These are phyloP conservation scores for Chloropsis cyanopogon DNA, from an alignment of 2,113 vertebrate species.

Conservation along the genomic window DNA sequence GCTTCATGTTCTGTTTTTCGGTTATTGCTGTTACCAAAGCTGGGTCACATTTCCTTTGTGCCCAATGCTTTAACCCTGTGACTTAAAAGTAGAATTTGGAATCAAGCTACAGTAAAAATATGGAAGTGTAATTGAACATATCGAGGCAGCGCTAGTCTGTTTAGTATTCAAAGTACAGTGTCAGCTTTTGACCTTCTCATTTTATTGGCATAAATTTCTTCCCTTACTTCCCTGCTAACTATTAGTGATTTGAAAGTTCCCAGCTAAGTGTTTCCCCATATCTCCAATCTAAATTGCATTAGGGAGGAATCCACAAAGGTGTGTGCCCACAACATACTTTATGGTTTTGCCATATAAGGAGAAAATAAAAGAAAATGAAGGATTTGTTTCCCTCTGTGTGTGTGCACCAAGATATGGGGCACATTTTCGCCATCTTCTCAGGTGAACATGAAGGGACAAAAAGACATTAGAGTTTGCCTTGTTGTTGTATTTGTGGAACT, in stretches of 20 bases:
- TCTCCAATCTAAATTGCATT: neutral
- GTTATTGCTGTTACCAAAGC: neutral
- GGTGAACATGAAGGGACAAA: neutral
- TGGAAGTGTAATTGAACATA: neutral
- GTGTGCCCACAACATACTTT: neutral
- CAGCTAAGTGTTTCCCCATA: fast-evolving
- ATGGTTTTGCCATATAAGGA: neutral
- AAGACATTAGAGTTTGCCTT: fast-evolving
- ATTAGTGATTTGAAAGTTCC: neutral
- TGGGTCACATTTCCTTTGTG: neutral
- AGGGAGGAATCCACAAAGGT: neutral
- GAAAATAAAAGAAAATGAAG: neutral
- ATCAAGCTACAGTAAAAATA: neutral
- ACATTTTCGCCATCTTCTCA: neutral
- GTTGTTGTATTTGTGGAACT: neutral
- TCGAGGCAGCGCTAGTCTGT: neutral
- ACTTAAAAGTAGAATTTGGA: neutral
- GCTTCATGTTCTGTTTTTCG: neutral
- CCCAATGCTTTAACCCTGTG: neutral
- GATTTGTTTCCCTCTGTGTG: neutral
- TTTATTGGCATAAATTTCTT: neutral
- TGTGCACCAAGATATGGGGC: fast-evolving
- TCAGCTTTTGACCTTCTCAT: neutral
- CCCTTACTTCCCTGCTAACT: neutral
- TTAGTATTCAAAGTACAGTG: neutral